These are phyloP conservation scores for Herminia tarsipennalis DNA, from an alignment of 2,888 invertebrate genomes.

Conservation along the genomic window DNA sequence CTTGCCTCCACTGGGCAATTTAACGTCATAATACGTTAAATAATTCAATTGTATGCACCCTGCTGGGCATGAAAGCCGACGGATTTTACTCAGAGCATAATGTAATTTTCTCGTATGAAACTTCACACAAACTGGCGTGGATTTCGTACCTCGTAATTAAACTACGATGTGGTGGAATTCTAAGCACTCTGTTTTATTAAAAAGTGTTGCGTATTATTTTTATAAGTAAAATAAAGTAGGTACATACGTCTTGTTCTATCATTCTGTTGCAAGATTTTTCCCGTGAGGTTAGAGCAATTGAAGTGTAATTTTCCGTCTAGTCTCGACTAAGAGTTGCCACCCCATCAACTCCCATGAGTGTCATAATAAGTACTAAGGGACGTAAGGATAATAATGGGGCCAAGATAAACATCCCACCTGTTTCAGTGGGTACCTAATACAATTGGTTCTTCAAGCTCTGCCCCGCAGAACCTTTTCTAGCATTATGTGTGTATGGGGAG, in stretches of 20 bases:
- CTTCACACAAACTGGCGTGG: constrained; percentile 36
- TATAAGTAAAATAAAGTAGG: too few relatives aligned
- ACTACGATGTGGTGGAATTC: constrained; percentile 18
- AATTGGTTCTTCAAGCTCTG: neutral
- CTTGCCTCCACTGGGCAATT: constrained; percentile 53
- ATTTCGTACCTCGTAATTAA: constrained; percentile 34
- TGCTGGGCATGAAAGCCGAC: constrained; percentile 53
- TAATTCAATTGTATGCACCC: constrained; percentile 62
- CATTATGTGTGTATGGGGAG: neutral
- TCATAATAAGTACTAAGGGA: neutral
- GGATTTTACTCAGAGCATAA: constrained; percentile 51
- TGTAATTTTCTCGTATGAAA: constrained; percentile 43
- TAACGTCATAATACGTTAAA: constrained; percentile 62
- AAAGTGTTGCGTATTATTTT: neutral
- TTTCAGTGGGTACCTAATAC: constrained; percentile 5
- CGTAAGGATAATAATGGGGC: neutral
- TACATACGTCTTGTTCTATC: neutral
- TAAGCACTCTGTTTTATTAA: constrained; percentile 9
- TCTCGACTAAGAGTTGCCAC: constrained; percentile 1
- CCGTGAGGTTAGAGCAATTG: neutral
- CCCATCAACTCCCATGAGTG: neutral
- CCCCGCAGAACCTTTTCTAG: neutral
- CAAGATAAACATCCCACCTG: constrained; percentile 1
- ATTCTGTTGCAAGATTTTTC: neutral
- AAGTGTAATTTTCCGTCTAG: constrained; percentile 1